phyloP scores from a whole-genome alignment of 1,140 invertebrate species.

The Calycopis cecrops region DNA sequence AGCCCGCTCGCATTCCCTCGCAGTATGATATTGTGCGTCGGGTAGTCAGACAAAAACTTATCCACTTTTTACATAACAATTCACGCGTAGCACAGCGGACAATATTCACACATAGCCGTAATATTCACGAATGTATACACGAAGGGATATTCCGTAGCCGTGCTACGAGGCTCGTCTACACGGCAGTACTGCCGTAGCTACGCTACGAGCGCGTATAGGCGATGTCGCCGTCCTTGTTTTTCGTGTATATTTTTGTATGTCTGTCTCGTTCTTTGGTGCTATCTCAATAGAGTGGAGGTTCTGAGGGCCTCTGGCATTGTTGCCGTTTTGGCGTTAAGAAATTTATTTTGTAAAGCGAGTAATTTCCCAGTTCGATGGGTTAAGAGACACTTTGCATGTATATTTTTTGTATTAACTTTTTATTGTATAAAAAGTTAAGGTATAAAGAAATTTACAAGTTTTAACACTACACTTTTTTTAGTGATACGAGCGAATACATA shows the following conservation, averaged over 20 bases:
- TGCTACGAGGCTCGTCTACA: constrained; percentile 51
- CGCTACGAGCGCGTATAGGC: constrained; percentile 33
- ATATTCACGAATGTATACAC: constrained; percentile 22
- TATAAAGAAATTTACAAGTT: too few species aligned
- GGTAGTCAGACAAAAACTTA: constrained; percentile 55
- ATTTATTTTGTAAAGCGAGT: constrained; percentile 44
- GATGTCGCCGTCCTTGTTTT: constrained; percentile 29
- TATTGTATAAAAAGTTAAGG: not conserved
- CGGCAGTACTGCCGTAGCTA: constrained; percentile 49
- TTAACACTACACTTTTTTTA: too few species aligned
- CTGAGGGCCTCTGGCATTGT: constrained; percentile 55
- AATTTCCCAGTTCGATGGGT: constrained; percentile 27
- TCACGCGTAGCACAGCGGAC: constrained; percentile 34
- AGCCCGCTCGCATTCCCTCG: constrained; percentile 57
- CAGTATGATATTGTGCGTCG: constrained; percentile 69
- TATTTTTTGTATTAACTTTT: constrained; percentile 6
- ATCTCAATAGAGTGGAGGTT: constrained; percentile 47
- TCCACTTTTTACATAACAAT: constrained; percentile 71
- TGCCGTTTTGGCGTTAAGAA: constrained; percentile 51
- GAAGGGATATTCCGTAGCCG: constrained; percentile 36
- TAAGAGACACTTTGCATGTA: constrained; percentile 16
- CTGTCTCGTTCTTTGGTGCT: constrained; percentile 37
- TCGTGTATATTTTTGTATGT: constrained; percentile 21
- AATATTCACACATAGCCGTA: constrained; percentile 35
- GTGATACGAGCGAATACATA: too few species aligned